Evolutionary conservation across 2,888 invertebrate species (phyloP), one percentile per base, ranked within the genome.

Genomic region (Crematogaster levior): DNA sequence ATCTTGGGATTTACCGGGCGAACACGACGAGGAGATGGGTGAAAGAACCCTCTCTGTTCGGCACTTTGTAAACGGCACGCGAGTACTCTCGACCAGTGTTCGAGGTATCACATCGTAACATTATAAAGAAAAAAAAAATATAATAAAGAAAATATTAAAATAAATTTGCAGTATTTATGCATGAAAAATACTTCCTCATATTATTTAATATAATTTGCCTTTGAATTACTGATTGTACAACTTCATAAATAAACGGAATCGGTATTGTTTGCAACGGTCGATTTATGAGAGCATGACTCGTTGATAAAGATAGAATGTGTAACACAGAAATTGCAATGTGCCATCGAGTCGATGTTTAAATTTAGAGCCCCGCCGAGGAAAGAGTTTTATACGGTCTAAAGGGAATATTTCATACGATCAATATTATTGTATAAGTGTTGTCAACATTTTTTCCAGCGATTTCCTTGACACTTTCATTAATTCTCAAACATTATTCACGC

Each of bases 1-100:
- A 89, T 91, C 90, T 85, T 84, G 83, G 89, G 90, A 92, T 91
- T 91, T 89, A 85, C 88, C 88, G 84, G 87, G 87, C 85, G 84
- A 84, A 84, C 88, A 74, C 86, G 85, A 84, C 82, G 81, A 61
- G 73, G 53, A 72, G 73, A 53, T 66, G 60, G 81, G 83, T 85
- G 88, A 88, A 88, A 85, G 88, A 48, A 82, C 72, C 75, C 56
- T 34, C 48, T 74, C 82, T 43, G 68, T 56, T 77, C 77, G 63
- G 80, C 72, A 43, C 63, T 75, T 72, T 53, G 65, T 79, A 51
- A 58, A 65, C 82, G 43, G 40, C 87, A 81, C 63, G 85, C 68
- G 43, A 51, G 27, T 48, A 15, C 61, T 34, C n/a, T 70, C 61
- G 60, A 74, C 21, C n/a, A 40, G 21, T 53, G 37, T n/a, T 30